A percentile compares a stretch with the other conserved stretches of the same genome.
phyloP scores from a whole-genome alignment of 2,888 invertebrate genomes.

The Trichacis sp. region DNA sequence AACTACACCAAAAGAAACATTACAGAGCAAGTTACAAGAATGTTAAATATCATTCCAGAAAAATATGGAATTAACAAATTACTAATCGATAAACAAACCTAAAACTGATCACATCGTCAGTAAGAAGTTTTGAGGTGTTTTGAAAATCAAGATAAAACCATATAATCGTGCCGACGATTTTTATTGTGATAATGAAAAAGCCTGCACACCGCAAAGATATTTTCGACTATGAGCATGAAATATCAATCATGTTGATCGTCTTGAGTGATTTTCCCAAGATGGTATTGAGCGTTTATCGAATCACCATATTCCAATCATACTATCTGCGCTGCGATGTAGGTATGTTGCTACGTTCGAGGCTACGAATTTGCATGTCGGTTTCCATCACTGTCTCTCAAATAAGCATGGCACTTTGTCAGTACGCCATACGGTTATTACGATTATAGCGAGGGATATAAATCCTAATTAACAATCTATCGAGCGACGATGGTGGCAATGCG shows the following conservation, averaged over 20 bases:
- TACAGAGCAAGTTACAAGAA: too few species aligned
- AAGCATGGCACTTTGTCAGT: slow-evolving; percentile 36
- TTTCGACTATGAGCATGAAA: neutral
- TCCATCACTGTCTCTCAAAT: slow-evolving; percentile 43
- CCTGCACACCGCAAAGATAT: neutral
- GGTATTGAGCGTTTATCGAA: slow-evolving; percentile 42
- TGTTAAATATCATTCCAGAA: too few species aligned
- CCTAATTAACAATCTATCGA: slow-evolving; percentile 41
- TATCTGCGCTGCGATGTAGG: slow-evolving; percentile 21
- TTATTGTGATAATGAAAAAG: neutral
- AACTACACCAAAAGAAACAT: too few species aligned
- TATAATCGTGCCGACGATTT: too few species aligned
- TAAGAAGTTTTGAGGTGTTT: too few species aligned
- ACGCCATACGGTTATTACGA: slow-evolving; percentile 39
- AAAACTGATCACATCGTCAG: too few species aligned
- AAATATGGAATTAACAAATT: too few species aligned
- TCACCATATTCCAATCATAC: slow-evolving; percentile 39
- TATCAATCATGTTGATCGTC: slow-evolving; percentile 26
- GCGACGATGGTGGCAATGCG: slow-evolving; percentile 23
- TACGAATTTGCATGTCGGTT: slow-evolving; percentile 36
- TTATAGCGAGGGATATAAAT: slow-evolving; percentile 40
- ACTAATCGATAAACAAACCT: too few species aligned
- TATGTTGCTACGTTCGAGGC: slow-evolving; percentile 15
- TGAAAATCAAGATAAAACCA: too few species aligned
- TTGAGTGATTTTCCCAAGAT: slow-evolving; percentile 37